These are phyloP conservation scores for Azemiops feae DNA, from an alignment of 2,113 vertebrate species.

Conservation along the genomic window DNA sequence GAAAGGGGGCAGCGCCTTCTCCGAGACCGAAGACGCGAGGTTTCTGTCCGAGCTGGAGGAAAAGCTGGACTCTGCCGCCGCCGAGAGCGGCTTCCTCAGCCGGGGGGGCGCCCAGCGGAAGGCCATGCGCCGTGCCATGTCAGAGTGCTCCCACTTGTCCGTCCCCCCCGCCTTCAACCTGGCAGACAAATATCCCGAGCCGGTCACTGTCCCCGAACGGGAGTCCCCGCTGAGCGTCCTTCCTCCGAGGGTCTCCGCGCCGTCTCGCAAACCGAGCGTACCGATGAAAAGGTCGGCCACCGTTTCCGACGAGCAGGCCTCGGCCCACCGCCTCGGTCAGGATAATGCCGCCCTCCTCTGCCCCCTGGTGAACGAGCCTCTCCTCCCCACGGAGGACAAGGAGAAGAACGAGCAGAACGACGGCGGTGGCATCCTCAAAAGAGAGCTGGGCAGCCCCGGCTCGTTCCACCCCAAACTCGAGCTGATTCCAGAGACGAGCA, in stretches of 20 bases:
- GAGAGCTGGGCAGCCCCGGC: slow-evolving; percentile 50
- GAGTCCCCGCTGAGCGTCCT: slow-evolving; percentile 57
- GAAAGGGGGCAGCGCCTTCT: slow-evolving; percentile 15
- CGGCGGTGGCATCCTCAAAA: slow-evolving; percentile 24
- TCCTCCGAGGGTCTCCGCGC: slow-evolving; percentile 40
- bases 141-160: slow-evolving; percentile 89
- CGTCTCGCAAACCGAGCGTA: slow-evolving; percentile 58
- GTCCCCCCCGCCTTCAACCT: slow-evolving; percentile 86
- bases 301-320: slow-evolving; percentile 78
- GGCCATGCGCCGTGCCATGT: slow-evolving; percentile 89
- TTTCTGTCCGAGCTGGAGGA: slow-evolving; percentile 50
- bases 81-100: slow-evolving; percentile 55
- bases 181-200: slow-evolving; percentile 86
- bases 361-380: slow-evolving; percentile 28
- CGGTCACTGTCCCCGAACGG: slow-evolving; percentile 49
- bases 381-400: slow-evolving; percentile 51
- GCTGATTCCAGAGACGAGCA: slow-evolving; percentile 63
- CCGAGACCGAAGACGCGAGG: slow-evolving; percentile 51
- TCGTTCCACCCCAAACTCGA: slow-evolving; percentile 69
- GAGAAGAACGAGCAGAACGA: slow-evolving; percentile 49
- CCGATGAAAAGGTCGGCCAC: slow-evolving; percentile 85
- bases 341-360: slow-evolving; percentile 25
- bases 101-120: slow-evolving; percentile 84
- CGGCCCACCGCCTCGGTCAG: slow-evolving; percentile 21
- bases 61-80: slow-evolving; percentile 60